phyloP scores from a whole-genome alignment of 2,797 vertebrate genomes.

The Valencia hispanica region DNA sequence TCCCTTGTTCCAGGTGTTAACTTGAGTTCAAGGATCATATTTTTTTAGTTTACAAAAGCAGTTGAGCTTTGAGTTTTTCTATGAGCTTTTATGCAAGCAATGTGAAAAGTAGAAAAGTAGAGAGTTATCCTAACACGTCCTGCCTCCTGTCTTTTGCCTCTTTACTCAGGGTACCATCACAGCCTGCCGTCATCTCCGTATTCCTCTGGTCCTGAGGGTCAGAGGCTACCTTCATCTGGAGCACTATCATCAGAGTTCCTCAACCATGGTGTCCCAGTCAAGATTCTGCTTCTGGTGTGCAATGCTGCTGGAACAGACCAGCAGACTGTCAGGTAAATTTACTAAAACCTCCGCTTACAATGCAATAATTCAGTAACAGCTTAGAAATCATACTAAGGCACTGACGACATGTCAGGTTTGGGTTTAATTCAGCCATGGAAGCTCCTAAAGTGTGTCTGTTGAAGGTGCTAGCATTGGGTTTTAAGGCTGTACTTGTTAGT shows the following conservation, averaged over 20 bases:
- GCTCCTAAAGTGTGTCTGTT: neutral
- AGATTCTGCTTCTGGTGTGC: constrained; percentile 90
- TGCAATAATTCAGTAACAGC: neutral
- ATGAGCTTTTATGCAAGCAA: neutral
- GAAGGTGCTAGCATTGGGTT: neutral
- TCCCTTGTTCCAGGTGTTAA: constrained; percentile 31
- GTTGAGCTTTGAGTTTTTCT: constrained; percentile 1
- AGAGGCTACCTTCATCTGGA: constrained; percentile 72
- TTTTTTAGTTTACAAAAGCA: constrained; percentile 22
- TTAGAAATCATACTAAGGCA: neutral
- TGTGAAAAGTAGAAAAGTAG: neutral
- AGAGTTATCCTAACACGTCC: neutral
- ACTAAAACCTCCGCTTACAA: neutral
- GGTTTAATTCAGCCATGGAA: neutral
- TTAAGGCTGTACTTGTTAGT: neutral
- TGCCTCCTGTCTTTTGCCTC: constrained; percentile 1
- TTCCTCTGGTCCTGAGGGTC: constrained; percentile 73
- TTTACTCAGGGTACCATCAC: constrained; percentile 83
- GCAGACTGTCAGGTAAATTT: constrained; percentile 84
- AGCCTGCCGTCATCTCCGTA: constrained; percentile 86
- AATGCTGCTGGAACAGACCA: constrained; percentile 85
- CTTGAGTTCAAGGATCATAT: constrained; percentile 19
- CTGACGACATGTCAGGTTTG: neutral
- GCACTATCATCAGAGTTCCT: constrained; percentile 86
- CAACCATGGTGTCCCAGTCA: constrained; percentile 74